Evolutionary conservation across 1,140 invertebrate species (phyloP).

Genomic region (Aradophagus sp.): DNA sequence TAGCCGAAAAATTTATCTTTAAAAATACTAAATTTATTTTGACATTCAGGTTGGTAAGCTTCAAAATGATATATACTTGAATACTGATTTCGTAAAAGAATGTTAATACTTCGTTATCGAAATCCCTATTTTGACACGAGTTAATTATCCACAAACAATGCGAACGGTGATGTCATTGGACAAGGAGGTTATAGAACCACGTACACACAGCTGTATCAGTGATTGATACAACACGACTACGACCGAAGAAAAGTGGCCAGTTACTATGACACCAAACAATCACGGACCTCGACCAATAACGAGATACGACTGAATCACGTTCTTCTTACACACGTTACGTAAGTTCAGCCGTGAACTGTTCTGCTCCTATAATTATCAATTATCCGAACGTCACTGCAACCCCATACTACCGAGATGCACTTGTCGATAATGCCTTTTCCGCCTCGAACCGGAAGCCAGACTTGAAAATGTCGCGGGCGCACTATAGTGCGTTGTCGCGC

Average conservation of each 20-base stretch:
- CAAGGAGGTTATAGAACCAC: constrained; percentile 11
- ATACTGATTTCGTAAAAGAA: too few relatives aligned
- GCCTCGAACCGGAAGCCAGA: too few relatives aligned
- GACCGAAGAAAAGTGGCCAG: constrained; percentile 3
- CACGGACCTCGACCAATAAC: constrained; percentile 1
- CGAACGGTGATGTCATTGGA: constrained; percentile 14
- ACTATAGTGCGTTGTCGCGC: too few relatives aligned
- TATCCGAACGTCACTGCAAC: too few relatives aligned
- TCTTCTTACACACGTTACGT: background rate
- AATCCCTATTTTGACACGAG: constrained; percentile 1
- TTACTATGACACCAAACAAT: constrained; percentile 18
- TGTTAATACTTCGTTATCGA: too few relatives aligned
- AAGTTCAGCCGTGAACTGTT: background rate
- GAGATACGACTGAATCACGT: background rate
- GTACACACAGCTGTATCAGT: background rate
- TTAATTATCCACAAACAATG: constrained; percentile 12
- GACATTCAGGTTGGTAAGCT: too few relatives aligned
- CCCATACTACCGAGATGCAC: too few relatives aligned
- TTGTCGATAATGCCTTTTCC: too few relatives aligned
- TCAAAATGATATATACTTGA: too few relatives aligned
- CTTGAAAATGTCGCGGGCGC: background rate
- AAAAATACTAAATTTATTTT: too few relatives aligned
- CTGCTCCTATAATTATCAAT: too few relatives aligned
- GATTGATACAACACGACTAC: constrained; percentile 2
- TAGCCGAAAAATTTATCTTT: too few relatives aligned